Evolutionary conservation across 1,140 invertebrate species (phyloP).

Genomic region (Uloborus diversus): DNA sequence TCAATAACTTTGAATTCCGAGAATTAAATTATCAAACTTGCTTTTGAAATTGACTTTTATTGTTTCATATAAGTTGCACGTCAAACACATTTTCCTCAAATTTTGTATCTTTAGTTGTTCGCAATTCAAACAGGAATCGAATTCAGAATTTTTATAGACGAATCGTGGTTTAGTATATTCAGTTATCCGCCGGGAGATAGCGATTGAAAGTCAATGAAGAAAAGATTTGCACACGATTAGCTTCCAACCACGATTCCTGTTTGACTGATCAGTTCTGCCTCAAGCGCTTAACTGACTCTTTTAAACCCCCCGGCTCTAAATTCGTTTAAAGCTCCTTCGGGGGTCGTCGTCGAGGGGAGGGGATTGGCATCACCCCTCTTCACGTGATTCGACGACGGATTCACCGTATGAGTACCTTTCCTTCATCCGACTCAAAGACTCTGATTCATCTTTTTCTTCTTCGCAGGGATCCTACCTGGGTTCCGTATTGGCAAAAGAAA

Average conservation of each 20-base stretch:
- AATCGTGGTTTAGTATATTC: no score
- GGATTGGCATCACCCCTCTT: constrained; percentile 11
- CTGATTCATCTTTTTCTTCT: background rate
- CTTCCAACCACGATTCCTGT: background rate
- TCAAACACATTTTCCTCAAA: no score
- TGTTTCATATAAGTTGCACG: no score
- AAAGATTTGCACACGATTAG: background rate
- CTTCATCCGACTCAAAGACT: background rate
- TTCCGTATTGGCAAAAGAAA: no score
- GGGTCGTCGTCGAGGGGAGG: background rate
- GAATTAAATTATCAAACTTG: no score
- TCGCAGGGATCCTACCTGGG: no score
- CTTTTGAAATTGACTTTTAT: no score
- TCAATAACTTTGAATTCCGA: no score
- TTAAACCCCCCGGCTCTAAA: background rate
- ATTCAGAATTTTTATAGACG: no score
- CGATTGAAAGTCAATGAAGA: background rate
- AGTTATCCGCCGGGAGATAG: no score
- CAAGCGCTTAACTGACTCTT: background rate
- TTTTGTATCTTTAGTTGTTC: no score
- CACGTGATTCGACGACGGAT: constrained; percentile 27
- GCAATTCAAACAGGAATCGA: no score
- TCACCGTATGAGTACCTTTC: background rate
- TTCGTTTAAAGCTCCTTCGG: background rate
- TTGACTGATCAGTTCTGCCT: background rate